Evolutionary conservation across 2,113 vertebrate species (phyloP).

Genomic region (Excalfactoria chinensis): DNA sequence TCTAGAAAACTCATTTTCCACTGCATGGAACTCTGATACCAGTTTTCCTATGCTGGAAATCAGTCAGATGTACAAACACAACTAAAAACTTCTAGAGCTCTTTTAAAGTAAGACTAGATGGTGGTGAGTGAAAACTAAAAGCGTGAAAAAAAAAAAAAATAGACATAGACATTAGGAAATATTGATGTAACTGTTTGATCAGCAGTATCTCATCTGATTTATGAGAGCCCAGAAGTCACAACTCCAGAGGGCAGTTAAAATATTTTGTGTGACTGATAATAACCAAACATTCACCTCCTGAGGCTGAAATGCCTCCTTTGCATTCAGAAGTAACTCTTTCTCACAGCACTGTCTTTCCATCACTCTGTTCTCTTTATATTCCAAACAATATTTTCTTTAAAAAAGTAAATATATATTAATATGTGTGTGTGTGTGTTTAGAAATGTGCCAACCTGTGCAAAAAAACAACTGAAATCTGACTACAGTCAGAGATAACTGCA

Average conservation of each 20-base stretch:
- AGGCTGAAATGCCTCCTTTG: slow-evolving; percentile 23
- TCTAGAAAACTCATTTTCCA: not conserved
- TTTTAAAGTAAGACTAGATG: not conserved
- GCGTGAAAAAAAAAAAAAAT: not conserved
- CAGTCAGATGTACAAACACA: slow-evolving; percentile 1
- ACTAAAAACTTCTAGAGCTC: not conserved
- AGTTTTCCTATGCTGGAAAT: not conserved
- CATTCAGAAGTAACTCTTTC: slow-evolving; percentile 26
- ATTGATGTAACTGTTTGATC: slow-evolving; percentile 18
- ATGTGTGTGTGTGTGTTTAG: too few species aligned
- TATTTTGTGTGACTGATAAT: slow-evolving; percentile 53
- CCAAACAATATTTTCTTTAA: not conserved
- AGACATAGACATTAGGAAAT: not conserved
- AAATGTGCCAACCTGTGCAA: not conserved
- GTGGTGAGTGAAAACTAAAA: not conserved
- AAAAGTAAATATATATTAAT: not conserved
- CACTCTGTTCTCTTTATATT: not conserved
- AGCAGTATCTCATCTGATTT: slow-evolving; percentile 47
- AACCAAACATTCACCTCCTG: slow-evolving; percentile 18
- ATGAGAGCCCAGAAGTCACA: slow-evolving; percentile 36
- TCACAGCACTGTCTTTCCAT: not conserved
- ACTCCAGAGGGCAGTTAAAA: slow-evolving; percentile 24
- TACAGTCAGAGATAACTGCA: not conserved
- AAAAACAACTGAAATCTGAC: not conserved
- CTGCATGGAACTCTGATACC: not conserved